phyloP scores from a whole-genome alignment of 2,113 vertebrate genomes.

The Symphodus melops region DNA sequence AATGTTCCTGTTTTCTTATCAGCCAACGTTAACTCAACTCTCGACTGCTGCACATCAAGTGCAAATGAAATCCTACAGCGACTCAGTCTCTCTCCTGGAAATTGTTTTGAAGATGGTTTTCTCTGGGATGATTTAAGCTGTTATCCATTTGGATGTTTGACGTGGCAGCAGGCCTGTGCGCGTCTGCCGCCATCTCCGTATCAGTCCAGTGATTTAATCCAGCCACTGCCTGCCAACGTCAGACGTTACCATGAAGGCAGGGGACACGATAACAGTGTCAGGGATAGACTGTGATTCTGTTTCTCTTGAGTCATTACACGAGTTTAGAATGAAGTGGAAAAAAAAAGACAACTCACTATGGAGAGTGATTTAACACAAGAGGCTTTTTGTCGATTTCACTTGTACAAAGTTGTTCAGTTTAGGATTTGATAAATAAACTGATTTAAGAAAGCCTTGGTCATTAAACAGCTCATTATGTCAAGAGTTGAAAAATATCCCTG shows the following conservation, averaged over 20 bases:
- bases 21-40: too few species aligned
- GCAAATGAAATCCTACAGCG: background rate
- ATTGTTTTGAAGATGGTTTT: background rate
- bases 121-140: background rate
- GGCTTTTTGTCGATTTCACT: background rate
- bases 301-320: conserved; percentile 54
- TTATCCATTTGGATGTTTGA: conserved; percentile 27
- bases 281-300: conserved; percentile 48
- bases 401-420: background rate
- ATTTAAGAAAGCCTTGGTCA: too few species aligned
- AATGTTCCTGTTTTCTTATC: conserved; percentile 1
- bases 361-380: conserved; percentile 4
- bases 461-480: too few species aligned
- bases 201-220: conserved; percentile 64
- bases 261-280: conserved; percentile 36
- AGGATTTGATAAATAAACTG: background rate
- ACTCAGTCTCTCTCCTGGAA: background rate
- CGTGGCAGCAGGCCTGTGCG: conserved; percentile 14
- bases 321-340: conserved; percentile 35
- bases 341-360: conserved; percentile 16
- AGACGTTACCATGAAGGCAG: conserved; percentile 57
- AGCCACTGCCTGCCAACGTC: conserved; percentile 26
- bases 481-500: too few species aligned
- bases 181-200: conserved; percentile 34
- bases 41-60: too few species aligned